Evolutionary conservation across 2,797 vertebrate species (phyloP), one percentile per base, ranked within the genome.

Genomic region (Arctocebus calabarensis): DNA sequence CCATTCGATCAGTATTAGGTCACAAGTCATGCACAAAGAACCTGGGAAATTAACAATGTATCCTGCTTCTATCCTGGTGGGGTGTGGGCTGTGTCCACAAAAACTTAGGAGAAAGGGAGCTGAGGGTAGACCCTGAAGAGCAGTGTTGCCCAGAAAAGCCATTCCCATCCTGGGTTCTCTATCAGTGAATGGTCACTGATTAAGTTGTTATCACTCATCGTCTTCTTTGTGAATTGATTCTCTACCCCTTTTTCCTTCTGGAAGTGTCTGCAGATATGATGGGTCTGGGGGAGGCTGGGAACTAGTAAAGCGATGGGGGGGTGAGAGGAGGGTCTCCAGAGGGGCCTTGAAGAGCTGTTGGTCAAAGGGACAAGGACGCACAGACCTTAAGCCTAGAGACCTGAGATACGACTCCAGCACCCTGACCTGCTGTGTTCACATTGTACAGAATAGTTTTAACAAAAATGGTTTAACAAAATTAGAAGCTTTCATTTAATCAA

Each of bases 361-460:
- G 43, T 81, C 27, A 68, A 19, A 59, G 45, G 32, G 17, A 34
- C 14, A 68, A 59, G 2, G 70, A 32, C 8, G 5, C 16, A 9
- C 34, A 66, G 59, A 64, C 16, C 11, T 14, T 16, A 22, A 23
- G 27, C 7, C n/a, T 0, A 45, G n/a, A 7, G 32, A 4, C 5
- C 61, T 55, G 37, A 20, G 34, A 25, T 13, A 61, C 0, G 0
- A 68, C 45, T 48, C 23, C 23, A 32, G 1, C 16, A 12, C 0
- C 0, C 16, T 13, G 45, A 27, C 29, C 37, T 57, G 45, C 78
- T 45, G 8, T 66, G 57, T 37, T 43, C 23, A 71, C 37, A 62
- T 3, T 5, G 22, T 16, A 4, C n/a, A 19, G 43, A 64, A 74
- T 27, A 17, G 34, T 45, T 32, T 3, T 43, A 9, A 52, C 48